A percentile compares a stretch with the other conserved stretches of the same genome.
phyloP scores from a whole-genome alignment of 2,113 vertebrate genomes.

The Pithys albifrons region DNA sequence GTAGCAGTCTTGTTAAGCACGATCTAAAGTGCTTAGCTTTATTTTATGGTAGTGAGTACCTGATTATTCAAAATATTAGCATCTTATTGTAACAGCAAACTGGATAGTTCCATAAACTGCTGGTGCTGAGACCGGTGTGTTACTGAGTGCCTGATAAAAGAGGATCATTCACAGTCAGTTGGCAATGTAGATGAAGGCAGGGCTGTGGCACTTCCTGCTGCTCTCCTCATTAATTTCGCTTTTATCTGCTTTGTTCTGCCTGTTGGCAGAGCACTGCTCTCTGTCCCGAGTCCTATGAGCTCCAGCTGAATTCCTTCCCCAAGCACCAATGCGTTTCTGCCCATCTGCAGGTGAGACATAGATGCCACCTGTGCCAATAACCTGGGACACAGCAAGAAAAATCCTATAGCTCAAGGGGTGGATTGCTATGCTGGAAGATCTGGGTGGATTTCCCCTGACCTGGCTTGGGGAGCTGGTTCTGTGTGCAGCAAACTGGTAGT shows the following conservation, averaged over 20 bases:
- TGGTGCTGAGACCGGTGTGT: rapidly evolving
- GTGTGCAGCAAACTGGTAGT: background rate
- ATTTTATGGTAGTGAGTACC: background rate
- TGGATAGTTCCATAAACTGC: background rate
- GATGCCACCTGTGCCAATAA: background rate
- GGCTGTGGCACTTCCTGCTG: background rate
- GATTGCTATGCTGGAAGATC: background rate
- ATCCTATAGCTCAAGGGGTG: background rate
- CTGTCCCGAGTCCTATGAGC: background rate
- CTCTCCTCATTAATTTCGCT: background rate
- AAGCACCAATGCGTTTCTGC: background rate
- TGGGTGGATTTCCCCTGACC: background rate
- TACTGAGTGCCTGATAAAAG: background rate
- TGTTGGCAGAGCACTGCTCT: background rate
- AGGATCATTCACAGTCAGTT: background rate
- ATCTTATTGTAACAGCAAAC: background rate
- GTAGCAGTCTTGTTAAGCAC: constrained; percentile 41
- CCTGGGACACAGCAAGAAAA: background rate
- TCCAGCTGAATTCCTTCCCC: background rate
- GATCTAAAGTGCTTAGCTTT: constrained; percentile 20
- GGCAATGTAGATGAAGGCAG: background rate
- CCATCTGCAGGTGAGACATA: background rate
- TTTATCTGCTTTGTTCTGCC: background rate
- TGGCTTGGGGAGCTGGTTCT: background rate
- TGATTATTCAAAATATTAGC: constrained; percentile 16